Percentiles rank a stretch among this genome's conserved stretches.
phyloP scores from a whole-genome alignment of 2,888 invertebrate genomes.

The Tetragnatha montana region DNA sequence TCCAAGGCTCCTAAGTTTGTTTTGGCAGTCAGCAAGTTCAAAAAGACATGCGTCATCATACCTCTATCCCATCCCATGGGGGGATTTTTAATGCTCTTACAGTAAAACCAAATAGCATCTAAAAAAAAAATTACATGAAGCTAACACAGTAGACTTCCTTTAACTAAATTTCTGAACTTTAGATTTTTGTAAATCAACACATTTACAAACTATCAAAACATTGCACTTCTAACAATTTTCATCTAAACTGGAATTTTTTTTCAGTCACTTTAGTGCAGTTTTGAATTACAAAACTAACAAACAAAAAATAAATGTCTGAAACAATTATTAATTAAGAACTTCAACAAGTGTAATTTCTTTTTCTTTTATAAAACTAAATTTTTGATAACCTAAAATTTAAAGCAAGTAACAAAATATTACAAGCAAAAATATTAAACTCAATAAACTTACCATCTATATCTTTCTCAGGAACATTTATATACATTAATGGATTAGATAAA shows the following conservation, averaged over 20 bases:
- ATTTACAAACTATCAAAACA: not conserved
- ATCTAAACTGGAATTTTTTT: too few relatives aligned
- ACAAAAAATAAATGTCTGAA: too few relatives aligned
- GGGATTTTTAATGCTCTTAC: slow-evolving; percentile 55
- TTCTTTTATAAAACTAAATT: too few relatives aligned
- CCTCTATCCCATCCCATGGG: slow-evolving; percentile 61
- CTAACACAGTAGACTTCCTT: not conserved
- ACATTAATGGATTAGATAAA: slow-evolving; percentile 58
- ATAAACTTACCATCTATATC: slow-evolving; percentile 54
- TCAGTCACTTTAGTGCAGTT: too few relatives aligned
- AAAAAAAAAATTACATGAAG: not conserved
- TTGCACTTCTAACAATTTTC: not conserved
- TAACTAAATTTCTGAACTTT: too few relatives aligned
- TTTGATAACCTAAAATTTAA: too few relatives aligned
- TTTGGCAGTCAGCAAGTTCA: slow-evolving; percentile 42
- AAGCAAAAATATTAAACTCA: too few relatives aligned
- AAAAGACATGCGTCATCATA: slow-evolving; percentile 56
- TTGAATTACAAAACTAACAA: too few relatives aligned
- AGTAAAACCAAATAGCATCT: slow-evolving; percentile 64
- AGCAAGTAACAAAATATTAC: too few relatives aligned
- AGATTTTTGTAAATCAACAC: too few relatives aligned
- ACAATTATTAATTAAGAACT: too few relatives aligned
- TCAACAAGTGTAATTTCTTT: too few relatives aligned
- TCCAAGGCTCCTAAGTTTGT: slow-evolving; percentile 32
- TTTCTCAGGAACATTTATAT: slow-evolving; percentile 35